These are phyloP conservation scores for Apus apus DNA, from an alignment of 2,113 vertebrate genomes.

Conservation along the genomic window DNA sequence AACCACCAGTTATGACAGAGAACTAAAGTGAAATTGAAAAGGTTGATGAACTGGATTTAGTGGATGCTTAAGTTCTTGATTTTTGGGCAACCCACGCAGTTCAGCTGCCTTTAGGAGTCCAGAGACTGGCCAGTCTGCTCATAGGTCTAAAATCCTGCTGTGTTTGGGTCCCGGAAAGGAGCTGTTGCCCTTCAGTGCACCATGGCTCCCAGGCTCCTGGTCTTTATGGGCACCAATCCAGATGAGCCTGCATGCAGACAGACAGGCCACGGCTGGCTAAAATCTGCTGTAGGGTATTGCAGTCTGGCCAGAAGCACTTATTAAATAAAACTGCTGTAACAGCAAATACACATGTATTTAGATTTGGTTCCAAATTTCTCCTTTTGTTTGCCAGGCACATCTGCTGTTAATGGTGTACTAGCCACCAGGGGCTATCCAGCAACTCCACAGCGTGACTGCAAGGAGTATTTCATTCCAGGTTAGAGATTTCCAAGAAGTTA, in stretches of 20 bases:
- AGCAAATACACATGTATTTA: not conserved
- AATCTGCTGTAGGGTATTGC: not conserved
- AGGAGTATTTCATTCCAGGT: not conserved
- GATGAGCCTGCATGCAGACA: not conserved
- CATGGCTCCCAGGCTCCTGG: not conserved
- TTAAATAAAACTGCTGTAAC: constrained; percentile 24
- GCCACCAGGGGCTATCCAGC: not conserved
- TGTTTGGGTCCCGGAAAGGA: not conserved
- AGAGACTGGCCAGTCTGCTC: not conserved
- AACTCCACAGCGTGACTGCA: not conserved
- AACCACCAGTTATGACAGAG: not conserved
- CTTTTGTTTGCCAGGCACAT: not conserved
- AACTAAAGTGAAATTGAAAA: not conserved
- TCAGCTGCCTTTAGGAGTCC: not conserved
- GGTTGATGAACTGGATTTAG: not conserved
- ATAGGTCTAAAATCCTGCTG: not conserved
- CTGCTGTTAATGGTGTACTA: not conserved
- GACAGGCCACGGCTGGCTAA: not conserved
- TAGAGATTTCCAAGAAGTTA: not conserved
- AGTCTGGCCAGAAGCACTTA: constrained; percentile 19
- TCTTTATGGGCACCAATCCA: not conserved
- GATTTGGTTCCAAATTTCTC: not conserved
- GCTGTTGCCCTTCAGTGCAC: not conserved
- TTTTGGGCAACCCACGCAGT: not conserved
- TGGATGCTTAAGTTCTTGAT: not conserved